These are phyloP conservation scores for Perdita meconis DNA, from an alignment of 2,888 invertebrate species.

Conservation along the genomic window DNA sequence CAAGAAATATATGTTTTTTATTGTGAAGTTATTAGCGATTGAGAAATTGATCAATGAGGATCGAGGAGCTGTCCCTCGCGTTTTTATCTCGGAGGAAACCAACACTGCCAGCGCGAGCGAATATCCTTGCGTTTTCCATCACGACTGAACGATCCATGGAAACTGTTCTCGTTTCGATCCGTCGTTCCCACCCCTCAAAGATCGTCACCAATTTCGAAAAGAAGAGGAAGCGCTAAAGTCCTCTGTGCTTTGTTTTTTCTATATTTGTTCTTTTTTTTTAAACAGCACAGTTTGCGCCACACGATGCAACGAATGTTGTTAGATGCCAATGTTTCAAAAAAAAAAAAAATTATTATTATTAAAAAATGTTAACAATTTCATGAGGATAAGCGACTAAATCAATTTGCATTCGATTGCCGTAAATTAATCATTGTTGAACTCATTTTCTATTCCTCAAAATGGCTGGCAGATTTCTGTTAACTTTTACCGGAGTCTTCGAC, in stretches of 20 bases:
- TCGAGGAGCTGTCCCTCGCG: conserved; percentile 23
- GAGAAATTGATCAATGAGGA: conserved; percentile 3
- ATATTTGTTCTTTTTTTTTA: conserved; percentile 7
- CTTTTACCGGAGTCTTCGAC: neutral
- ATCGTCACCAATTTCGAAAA: conserved; percentile 9
- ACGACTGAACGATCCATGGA: conserved; percentile 47
- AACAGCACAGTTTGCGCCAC: conserved; percentile 11
- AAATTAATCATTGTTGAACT: no score
- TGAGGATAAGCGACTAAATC: no score
- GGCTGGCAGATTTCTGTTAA: no score
- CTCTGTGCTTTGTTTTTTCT: conserved; percentile 9
- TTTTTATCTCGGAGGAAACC: conserved; percentile 28
- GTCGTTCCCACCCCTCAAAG: conserved; percentile 41
- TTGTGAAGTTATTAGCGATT: no score
- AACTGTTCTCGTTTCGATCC: conserved; percentile 18
- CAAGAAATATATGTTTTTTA: no score
- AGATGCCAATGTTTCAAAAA: no score
- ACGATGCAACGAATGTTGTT: no score
- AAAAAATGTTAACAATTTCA: no score
- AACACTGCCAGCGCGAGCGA: conserved; percentile 64
- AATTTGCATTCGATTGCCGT: no score
- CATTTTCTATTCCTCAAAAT: no score
- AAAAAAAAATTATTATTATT: no score
- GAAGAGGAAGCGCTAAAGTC: conserved; percentile 2
- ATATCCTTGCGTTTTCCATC: conserved; percentile 46